phyloP scores from a whole-genome alignment of 2,888 invertebrate species.

The Thereva unica region DNA sequence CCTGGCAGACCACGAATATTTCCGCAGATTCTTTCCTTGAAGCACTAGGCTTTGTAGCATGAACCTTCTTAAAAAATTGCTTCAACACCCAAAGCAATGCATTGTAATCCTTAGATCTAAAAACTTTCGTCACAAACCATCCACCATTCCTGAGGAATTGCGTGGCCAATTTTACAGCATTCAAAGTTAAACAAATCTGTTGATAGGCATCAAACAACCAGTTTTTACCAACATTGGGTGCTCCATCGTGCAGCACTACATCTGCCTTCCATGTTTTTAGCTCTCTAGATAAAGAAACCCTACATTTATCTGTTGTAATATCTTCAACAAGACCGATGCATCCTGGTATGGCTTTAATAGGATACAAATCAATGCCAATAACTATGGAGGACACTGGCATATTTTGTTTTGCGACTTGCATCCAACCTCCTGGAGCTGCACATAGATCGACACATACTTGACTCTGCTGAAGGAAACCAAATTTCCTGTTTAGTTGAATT shows the following conservation, averaged over 20 bases:
- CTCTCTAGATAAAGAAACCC: constrained; percentile 77
- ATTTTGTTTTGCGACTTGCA: constrained; percentile 96
- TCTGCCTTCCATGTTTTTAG: constrained; percentile 97
- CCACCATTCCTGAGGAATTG: constrained; percentile 88
- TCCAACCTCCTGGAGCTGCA: constrained; percentile 99
- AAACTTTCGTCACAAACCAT: constrained; percentile 98
- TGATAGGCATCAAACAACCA: constrained; percentile 98
- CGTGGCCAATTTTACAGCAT: constrained; percentile 89
- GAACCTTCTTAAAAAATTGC: constrained; percentile 94
- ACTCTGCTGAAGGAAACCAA: constrained; percentile 93
- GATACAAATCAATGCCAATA: constrained; percentile 93
- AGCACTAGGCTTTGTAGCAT: constrained; percentile 98
- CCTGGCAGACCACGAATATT: constrained; percentile 97
- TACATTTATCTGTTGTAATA: constrained; percentile 95
- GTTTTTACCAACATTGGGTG: constrained; percentile 95
- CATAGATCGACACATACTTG: constrained; percentile 97
- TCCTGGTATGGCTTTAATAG: constrained; percentile 88
- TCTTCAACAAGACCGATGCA: constrained; percentile 90
- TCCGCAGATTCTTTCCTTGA: constrained; percentile 98
- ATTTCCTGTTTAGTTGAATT: constrained; percentile 95
- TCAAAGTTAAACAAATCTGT: constrained; percentile 88
- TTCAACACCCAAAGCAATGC: constrained; percentile 93
- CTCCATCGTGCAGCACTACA: constrained; percentile 94
- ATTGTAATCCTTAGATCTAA: constrained; percentile 97
- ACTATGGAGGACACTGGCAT: constrained; percentile 97